These are phyloP conservation scores for Callinectes sapidus DNA, from an alignment of 2,888 invertebrate species.

Conservation along the genomic window DNA sequence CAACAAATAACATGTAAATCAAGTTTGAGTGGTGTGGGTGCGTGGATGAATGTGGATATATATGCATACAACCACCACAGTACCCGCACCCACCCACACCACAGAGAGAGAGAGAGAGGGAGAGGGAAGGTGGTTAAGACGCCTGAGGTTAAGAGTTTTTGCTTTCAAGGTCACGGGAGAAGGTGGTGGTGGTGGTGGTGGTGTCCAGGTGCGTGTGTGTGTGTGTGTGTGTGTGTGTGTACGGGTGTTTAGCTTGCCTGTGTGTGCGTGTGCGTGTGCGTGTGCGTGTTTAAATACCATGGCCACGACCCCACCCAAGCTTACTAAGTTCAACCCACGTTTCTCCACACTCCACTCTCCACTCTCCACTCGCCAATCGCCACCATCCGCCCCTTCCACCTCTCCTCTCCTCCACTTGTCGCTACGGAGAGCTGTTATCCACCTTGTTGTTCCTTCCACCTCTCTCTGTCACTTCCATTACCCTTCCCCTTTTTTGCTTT, in stretches of 20 bases:
- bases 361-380: no score
- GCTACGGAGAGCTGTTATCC: not conserved
- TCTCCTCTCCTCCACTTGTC: not conserved
- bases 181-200: not conserved
- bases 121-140: not conserved
- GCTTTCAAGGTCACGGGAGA: not conserved
- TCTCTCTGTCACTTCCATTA: not conserved
- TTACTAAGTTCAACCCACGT: not conserved
- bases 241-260: not conserved
- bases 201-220: conserved; percentile 10
- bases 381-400: not conserved
- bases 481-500: no score
- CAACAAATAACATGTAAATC: not conserved
- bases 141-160: not conserved
- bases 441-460: not conserved
- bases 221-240: not conserved
- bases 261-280: not conserved
- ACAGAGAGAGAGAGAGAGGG: not conserved
- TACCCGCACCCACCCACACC: not conserved
- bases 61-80: not conserved
- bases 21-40: not conserved
- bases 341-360: not conserved
- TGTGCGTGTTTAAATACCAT: not conserved
- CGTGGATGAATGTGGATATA: not conserved
- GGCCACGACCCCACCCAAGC: conserved; percentile 1